Evolutionary conservation across 2,888 invertebrate genomes (phyloP).

Genomic region (Creontiades dilutus): DNA sequence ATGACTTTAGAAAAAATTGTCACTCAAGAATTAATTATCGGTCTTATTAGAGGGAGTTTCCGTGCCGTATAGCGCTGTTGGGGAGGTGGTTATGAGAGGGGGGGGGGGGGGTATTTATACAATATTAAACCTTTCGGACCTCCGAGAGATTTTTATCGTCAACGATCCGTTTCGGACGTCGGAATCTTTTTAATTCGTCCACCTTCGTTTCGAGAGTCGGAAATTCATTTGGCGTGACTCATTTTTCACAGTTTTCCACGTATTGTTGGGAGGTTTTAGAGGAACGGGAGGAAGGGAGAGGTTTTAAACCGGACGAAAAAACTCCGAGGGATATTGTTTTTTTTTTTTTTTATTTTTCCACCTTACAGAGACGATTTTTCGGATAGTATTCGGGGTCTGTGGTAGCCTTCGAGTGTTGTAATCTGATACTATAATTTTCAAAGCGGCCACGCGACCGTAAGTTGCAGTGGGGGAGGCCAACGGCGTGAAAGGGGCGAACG

Average conservation of each 20-base stretch:
- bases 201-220: background rate
- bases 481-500: slow-evolving; percentile 5
- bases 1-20: background rate
- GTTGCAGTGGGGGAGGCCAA: background rate
- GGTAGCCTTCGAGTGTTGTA: slow-evolving; percentile 35
- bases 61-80: background rate
- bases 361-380: background rate
- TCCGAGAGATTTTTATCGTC: slow-evolving; percentile 3
- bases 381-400: slow-evolving; percentile 7
- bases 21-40: slow-evolving; percentile 42
- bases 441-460: slow-evolving; percentile 56
- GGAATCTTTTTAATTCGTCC: background rate
- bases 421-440: slow-evolving; percentile 55
- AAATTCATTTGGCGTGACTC: slow-evolving; percentile 34
- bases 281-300: background rate
- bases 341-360: background rate
- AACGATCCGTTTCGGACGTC: background rate
- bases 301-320: background rate
- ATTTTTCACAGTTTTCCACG: background rate
- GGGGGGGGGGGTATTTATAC: background rate
- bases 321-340: background rate
- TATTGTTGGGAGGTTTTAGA: background rate
- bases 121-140: slow-evolving; percentile 11
- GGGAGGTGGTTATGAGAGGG: no score
- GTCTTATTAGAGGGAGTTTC: slow-evolving; percentile 45